Evolutionary conservation across 2,113 vertebrate genomes (phyloP).

Genomic region (Noturus placidus): DNA sequence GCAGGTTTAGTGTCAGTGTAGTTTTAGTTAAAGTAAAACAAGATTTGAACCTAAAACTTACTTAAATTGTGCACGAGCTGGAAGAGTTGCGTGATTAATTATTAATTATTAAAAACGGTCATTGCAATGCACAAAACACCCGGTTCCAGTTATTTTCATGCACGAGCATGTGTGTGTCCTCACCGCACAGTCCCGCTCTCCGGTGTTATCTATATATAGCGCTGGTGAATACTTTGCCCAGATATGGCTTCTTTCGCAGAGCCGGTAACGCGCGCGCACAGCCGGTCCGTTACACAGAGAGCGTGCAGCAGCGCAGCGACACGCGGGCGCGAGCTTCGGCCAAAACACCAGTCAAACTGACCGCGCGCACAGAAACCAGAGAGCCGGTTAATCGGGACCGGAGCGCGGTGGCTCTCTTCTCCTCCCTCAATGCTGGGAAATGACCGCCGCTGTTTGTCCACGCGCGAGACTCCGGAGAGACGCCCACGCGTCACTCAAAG

Average conservation of each 20-base stretch:
- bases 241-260: constrained; percentile 79
- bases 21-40: background rate
- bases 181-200: constrained; percentile 62
- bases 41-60: background rate
- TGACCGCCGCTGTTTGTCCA: background rate
- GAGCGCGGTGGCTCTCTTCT: background rate
- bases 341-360: background rate
- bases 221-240: constrained; percentile 85
- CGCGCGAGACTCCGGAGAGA: background rate
- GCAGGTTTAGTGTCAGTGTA: background rate
- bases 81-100: background rate
- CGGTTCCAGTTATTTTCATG: background rate
- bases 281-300: constrained; percentile 37
- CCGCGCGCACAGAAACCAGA: background rate
- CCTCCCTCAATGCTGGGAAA: background rate
- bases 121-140: background rate
- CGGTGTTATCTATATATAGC: constrained; percentile 75
- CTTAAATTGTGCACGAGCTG: background rate
- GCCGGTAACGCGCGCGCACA: constrained; percentile 58
- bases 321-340: background rate
- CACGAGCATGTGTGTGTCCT: background rate
- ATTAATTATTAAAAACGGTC: background rate
- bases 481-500: constrained; percentile 1
- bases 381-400: background rate
- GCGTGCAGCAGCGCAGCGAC: background rate